These are phyloP conservation scores for Popillia japonica DNA, from an alignment of 1,140 invertebrate species.

Conservation along the genomic window DNA sequence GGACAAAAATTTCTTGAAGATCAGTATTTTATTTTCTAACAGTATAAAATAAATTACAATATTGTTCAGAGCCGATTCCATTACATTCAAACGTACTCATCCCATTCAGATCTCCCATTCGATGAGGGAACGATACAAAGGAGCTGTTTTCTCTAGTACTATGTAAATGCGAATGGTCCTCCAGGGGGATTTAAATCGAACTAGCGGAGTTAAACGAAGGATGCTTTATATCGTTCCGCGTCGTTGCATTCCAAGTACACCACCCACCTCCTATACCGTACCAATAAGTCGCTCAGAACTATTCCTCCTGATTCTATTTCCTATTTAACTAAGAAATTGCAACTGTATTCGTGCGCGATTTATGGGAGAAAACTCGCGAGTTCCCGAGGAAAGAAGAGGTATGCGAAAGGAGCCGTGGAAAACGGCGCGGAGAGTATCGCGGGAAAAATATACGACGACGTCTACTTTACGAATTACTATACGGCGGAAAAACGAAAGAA, in stretches of 20 bases:
- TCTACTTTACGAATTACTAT: constrained; percentile 48
- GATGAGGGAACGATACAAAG: too few species aligned
- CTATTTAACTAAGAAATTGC: constrained; percentile 46
- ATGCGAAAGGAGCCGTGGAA: constrained; percentile 28
- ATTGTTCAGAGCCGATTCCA: too few species aligned
- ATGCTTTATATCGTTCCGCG: constrained; percentile 22
- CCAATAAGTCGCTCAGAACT: constrained; percentile 31
- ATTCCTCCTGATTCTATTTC: constrained; percentile 38
- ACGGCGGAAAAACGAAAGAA: neutral
- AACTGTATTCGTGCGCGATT: constrained; percentile 44
- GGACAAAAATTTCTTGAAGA: too few species aligned
- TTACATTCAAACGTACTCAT: too few species aligned
- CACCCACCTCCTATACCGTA: too few species aligned
- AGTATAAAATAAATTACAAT: too few species aligned
- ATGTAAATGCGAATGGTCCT: constrained; percentile 6
- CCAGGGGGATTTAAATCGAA: constrained; percentile 17
- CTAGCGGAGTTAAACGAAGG: neutral
- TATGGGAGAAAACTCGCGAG: constrained; percentile 46
- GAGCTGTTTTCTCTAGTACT: neutral
- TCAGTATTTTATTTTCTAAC: too few species aligned
- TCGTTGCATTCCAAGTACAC: neutral
- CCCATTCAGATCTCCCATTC: too few species aligned
- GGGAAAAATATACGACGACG: constrained; percentile 42
- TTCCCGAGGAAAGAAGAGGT: neutral
- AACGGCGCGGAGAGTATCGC: constrained; percentile 20